phyloP scores from a whole-genome alignment of 1,140 invertebrate genomes.

The Diabrotica virgifera region DNA sequence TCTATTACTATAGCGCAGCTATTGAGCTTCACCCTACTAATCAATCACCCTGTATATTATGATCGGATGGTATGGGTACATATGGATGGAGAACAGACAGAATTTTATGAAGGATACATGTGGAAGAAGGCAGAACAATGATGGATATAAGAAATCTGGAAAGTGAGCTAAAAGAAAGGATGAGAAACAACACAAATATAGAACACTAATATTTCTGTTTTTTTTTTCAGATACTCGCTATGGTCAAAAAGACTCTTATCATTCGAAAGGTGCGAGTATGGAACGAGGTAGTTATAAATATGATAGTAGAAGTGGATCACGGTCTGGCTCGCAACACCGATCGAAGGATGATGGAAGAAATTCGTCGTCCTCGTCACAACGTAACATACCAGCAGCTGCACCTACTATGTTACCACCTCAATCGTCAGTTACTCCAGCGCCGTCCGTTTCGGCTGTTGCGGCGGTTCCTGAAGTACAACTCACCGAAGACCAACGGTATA shows the following conservation, averaged over 20 bases:
- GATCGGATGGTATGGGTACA: too few relatives aligned
- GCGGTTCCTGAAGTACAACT: conserved; percentile 22
- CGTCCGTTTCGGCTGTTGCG: not conserved
- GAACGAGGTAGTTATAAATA: conserved; percentile 46
- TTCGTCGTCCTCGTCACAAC: conserved; percentile 16
- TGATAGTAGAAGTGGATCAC: conserved; percentile 53
- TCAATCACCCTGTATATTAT: too few relatives aligned
- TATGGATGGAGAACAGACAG: too few relatives aligned
- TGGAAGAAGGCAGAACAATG: too few relatives aligned
- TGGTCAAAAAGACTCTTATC: conserved; percentile 49
- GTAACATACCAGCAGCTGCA: conserved; percentile 17
- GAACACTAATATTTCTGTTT: not conserved
- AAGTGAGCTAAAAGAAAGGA: too few relatives aligned
- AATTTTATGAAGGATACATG: too few relatives aligned
- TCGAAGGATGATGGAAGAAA: conserved; percentile 42
- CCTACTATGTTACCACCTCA: conserved; percentile 4
- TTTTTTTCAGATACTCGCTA: conserved; percentile 8
- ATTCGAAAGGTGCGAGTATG: conserved; percentile 50
- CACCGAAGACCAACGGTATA: conserved; percentile 41
- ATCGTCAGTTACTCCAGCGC: conserved; percentile 6
- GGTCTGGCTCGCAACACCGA: conserved; percentile 58
- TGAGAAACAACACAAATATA: not conserved
- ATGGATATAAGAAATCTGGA: too few relatives aligned
- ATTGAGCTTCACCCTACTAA: too few relatives aligned
- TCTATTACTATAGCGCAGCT: too few relatives aligned